These are phyloP conservation scores for Ranitomeya imitator DNA, from an alignment of 2,113 vertebrate species.

Conservation along the genomic window DNA sequence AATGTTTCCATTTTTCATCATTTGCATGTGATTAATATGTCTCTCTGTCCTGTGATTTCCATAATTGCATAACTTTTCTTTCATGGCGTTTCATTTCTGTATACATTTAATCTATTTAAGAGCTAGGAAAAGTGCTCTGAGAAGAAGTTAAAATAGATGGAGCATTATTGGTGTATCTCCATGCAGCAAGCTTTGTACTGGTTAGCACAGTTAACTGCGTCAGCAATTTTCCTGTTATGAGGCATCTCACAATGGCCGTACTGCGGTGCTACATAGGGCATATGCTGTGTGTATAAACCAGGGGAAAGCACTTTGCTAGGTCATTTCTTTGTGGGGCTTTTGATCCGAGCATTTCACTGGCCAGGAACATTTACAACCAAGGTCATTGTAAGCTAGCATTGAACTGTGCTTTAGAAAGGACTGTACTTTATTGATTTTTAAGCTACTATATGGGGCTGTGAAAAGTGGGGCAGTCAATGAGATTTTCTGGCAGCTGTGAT, in stretches of 20 bases:
- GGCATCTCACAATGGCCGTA: not conserved
- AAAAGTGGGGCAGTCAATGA: slow-evolving; percentile 26
- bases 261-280: not conserved
- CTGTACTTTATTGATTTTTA: slow-evolving; percentile 6
- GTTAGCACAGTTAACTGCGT: not conserved
- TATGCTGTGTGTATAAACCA: not conserved
- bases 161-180: too few relatives aligned
- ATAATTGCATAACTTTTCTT: too few relatives aligned
- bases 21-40: too few relatives aligned
- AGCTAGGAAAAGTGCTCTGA: too few relatives aligned
- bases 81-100: too few relatives aligned
- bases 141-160: too few relatives aligned
- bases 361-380: not conserved
- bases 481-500: not conserved
- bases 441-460: not conserved
- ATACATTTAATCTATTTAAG: too few relatives aligned
- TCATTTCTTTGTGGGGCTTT: not conserved
- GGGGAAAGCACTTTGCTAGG: not conserved
- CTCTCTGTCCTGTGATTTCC: too few relatives aligned
- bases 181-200: not conserved
- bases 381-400: not conserved
- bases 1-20: too few relatives aligned
- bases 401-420: not conserved
- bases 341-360: not conserved
- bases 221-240: not conserved